phyloP scores from a whole-genome alignment of 2,113 vertebrate species.

The Petrocephalus microphthalmus region DNA sequence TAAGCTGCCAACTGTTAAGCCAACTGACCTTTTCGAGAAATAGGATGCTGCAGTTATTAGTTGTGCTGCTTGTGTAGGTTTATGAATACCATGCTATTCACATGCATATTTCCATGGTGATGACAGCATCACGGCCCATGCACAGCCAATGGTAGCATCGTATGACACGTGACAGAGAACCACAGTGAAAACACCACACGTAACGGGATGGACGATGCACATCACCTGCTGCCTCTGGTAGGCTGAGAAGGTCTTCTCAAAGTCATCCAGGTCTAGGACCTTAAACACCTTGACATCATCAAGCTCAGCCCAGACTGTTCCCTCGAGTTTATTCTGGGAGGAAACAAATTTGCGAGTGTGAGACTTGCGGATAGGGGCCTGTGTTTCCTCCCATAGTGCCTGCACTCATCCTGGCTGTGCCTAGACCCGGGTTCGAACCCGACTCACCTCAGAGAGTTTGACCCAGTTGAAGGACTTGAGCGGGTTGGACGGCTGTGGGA shows the following conservation, averaged over 20 bases:
- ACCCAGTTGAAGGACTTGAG: slow-evolving; percentile 98
- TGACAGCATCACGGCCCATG: not conserved
- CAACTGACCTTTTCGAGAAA: not conserved
- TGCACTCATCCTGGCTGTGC: not conserved
- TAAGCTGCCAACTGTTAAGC: not conserved
- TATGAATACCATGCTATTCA: not conserved
- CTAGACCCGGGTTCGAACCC: not conserved
- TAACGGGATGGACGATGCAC: not conserved
- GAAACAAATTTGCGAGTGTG: not conserved
- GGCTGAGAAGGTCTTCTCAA: slow-evolving; percentile 94
- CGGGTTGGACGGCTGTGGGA: slow-evolving; percentile 83
- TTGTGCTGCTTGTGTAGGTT: not conserved
- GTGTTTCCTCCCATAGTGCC: not conserved
- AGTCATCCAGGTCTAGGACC: slow-evolving; percentile 86
- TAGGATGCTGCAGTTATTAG: not conserved
- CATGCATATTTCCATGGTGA: not conserved
- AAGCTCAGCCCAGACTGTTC: slow-evolving; percentile 86
- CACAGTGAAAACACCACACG: not conserved
- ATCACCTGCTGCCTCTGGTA: slow-evolving; percentile 98
- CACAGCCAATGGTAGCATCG: not conserved
- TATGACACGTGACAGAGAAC: not conserved
- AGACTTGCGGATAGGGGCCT: not conserved
- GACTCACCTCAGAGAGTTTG: slow-evolving; percentile 86
- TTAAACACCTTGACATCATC: slow-evolving; percentile 88
- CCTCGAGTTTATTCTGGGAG: slow-evolving; percentile 83